Evolutionary conservation across 2,797 vertebrate genomes (phyloP), one percentile per base, ranked within the genome.

Genomic region (Dryobates pubescens): DNA sequence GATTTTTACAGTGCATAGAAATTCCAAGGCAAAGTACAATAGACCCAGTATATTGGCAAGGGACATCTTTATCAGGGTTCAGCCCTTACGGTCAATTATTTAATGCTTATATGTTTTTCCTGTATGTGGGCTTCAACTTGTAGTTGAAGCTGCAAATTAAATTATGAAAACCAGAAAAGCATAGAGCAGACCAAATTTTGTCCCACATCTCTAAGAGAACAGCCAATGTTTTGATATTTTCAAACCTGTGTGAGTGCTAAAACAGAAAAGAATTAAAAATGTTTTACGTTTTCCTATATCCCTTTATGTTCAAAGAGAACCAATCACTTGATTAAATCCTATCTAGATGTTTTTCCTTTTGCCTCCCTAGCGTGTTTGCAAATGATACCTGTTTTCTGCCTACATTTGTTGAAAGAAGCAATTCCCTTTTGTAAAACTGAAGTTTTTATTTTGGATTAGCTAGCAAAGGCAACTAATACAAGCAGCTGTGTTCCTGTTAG

Each of bases 61-160:
- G 51, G 64, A 79, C 88, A 87, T 85, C 54, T 92, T 78, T 51
- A 94, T 72, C 86, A 70, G 24, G 53, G 19, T n/a, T 67, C 61
- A 86, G 56, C 19, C 63, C 53, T 57, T 63, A 78, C 5, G 57
- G 45, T 59, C 30, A 78, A 58, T 19, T 59, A 69, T n/a, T 56
- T 74, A 47, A 61, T 38, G 15, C 13, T 49, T 65, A n/a, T 8
- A 12, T 49, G 64, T 17, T 38, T 38, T 38, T 29, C 27, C 41
- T 51, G 26, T 75, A 68, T 51, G 65, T 84, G 32, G 19, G 5
- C 18, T 41, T 47, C 27, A 75, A 59, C 12, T 23, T 29, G 6
- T 9, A 59, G 27, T 17, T 63, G n/a, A 32, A 59, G 69, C n/a
- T 23, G 12, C 36, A 82, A 79, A 93, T 51, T 45, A 3, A 77